Evolutionary conservation across 2,888 invertebrate species (phyloP).

Genomic region (Cataglyphis livida): DNA sequence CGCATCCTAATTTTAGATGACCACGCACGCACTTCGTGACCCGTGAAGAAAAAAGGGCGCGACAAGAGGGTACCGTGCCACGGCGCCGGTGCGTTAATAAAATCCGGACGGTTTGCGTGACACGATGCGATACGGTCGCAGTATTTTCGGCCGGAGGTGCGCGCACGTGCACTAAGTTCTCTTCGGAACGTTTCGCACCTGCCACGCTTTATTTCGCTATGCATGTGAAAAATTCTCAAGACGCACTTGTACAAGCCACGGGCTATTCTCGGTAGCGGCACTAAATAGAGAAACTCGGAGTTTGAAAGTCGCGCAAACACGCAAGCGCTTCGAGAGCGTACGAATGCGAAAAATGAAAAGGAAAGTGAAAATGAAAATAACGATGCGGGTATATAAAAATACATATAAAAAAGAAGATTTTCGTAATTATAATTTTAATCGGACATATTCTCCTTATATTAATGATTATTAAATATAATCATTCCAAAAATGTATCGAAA

Average conservation of each 20-base stretch:
- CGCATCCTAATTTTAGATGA: conserved; percentile 72
- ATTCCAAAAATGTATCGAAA: conserved; percentile 8
- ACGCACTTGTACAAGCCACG: conserved; percentile 10
- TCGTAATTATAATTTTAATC: conserved; percentile 1
- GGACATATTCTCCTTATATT: neutral
- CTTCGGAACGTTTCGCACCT: conserved; percentile 47
- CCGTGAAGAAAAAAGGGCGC: conserved; percentile 30
- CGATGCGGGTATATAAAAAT: neutral
- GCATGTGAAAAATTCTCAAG: conserved; percentile 54
- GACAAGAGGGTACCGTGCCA: conserved; percentile 32
- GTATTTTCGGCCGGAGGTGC: conserved; percentile 63
- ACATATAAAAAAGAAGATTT: neutral
- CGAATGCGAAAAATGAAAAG: neutral
- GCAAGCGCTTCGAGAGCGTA: neutral
- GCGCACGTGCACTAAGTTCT: conserved; percentile 45
- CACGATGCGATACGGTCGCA: conserved; percentile 66
- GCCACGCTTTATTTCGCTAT: conserved; percentile 47
- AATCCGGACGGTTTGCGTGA: conserved; percentile 70
- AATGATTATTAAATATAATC: conserved; percentile 10
- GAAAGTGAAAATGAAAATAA: conserved; percentile 30
- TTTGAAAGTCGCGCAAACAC: conserved; percentile 18
- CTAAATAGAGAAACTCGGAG: conserved; percentile 18
- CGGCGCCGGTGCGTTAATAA: conserved; percentile 65
- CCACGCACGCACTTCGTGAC: conserved; percentile 61
- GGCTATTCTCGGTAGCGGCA: conserved; percentile 19